These are phyloP conservation scores for Lophotis ruficrista DNA, from an alignment of 2,113 vertebrate species.

Conservation along the genomic window DNA sequence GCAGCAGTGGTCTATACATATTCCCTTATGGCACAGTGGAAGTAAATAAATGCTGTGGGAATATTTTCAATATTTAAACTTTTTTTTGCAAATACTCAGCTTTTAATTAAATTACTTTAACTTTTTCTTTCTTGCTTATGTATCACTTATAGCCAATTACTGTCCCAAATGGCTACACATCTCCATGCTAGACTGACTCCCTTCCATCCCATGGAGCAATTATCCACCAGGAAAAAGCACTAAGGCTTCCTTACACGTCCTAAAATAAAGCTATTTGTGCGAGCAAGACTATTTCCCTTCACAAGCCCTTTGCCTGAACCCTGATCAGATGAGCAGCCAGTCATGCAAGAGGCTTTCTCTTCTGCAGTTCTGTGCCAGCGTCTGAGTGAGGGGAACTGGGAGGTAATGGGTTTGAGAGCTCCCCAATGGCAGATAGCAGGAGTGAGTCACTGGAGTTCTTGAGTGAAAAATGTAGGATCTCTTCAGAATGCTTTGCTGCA, in stretches of 20 bases:
- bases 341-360: neutral
- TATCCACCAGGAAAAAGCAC: neutral
- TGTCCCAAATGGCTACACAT: neutral
- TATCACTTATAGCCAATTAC: neutral
- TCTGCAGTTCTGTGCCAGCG: neutral
- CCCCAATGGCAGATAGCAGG: neutral
- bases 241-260: conserved; percentile 20
- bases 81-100: neutral
- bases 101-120: neutral
- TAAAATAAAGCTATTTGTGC: conserved; percentile 35
- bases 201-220: neutral
- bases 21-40: neutral
- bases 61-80: neutral
- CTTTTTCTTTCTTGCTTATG: neutral
- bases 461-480: neutral
- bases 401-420: neutral
- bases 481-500: neutral
- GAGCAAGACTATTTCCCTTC: conserved; percentile 44
- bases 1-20: neutral
- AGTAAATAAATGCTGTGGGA: neutral
- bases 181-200: neutral
- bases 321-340: neutral
- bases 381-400: neutral
- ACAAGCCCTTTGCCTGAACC: conserved; percentile 50
- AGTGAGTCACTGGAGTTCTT: neutral